Evolutionary conservation across 2,888 invertebrate genomes (phyloP).

Genomic region (Conomelus anceps): DNA sequence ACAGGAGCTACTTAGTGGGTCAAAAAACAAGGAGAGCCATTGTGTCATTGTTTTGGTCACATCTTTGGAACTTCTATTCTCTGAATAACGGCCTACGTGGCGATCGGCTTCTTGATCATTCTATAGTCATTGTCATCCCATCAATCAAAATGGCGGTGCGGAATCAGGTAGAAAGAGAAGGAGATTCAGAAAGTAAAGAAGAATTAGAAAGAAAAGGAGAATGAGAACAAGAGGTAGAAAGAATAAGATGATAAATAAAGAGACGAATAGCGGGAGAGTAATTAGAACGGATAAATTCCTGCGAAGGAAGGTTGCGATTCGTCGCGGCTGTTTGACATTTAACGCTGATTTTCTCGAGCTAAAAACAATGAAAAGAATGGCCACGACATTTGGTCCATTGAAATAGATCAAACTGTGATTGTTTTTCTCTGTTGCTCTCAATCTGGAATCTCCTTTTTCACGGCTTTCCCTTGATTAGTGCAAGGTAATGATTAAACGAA

Average conservation of each 20-base stretch:
- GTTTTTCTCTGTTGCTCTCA: not conserved
- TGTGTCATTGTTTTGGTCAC: not conserved
- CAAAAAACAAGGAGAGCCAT: not conserved
- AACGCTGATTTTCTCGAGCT: not conserved
- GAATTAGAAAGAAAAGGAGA: too few species aligned
- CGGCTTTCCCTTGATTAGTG: not conserved
- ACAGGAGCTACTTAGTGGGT: not conserved
- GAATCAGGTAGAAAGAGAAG: not conserved
- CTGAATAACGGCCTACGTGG: not conserved
- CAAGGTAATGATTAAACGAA: too few species aligned
- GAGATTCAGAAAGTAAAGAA: not conserved
- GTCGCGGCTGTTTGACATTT: not conserved
- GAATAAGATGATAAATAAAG: not conserved
- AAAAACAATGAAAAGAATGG: not conserved
- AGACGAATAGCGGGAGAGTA: not conserved
- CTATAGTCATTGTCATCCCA: not conserved
- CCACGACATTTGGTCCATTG: not conserved
- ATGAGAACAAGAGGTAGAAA: too few species aligned
- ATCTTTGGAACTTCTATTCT: not conserved
- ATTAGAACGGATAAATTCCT: not conserved
- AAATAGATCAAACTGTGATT: not conserved
- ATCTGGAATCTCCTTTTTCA: not conserved
- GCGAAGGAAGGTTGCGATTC: not conserved
- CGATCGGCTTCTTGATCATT: too few species aligned
- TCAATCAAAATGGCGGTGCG: not conserved